These are phyloP conservation scores for Drosophila jambulina DNA, from an alignment of 1,140 invertebrate species.

Conservation along the genomic window DNA sequence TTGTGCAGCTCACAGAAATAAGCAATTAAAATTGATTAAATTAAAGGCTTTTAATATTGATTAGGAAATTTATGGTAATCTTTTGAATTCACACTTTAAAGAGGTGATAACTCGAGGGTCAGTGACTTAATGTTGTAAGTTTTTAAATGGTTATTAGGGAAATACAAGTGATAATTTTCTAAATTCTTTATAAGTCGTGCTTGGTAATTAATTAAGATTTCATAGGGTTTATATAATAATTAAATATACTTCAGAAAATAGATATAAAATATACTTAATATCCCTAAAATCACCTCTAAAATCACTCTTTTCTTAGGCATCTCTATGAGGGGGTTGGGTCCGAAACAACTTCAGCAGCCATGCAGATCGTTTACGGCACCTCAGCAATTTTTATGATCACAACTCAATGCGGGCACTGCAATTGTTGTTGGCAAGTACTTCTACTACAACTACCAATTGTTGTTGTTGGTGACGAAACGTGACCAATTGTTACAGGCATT, in stretches of 20 bases:
- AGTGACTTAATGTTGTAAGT: neutral
- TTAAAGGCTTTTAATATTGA: constrained; percentile 11
- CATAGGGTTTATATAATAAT: neutral
- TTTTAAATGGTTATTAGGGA: neutral
- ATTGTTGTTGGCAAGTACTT: constrained; percentile 40
- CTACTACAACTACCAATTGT: neutral
- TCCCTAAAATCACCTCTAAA: neutral
- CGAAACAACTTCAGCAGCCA: constrained; percentile 6
- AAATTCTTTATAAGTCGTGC: neutral
- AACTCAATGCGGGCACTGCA: constrained; percentile 57
- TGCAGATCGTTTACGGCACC: constrained; percentile 48
- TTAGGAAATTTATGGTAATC: neutral
- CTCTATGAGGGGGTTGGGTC: constrained; percentile 9
- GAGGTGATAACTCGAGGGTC: neutral
- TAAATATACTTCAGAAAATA: neutral
- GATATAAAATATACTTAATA: neutral
- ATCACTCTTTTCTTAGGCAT: constrained; percentile 21
- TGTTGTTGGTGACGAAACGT: constrained; percentile 69
- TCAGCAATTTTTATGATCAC: constrained; percentile 67
- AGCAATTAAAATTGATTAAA: constrained; percentile 5
- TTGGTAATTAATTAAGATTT: neutral
- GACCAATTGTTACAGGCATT: constrained; percentile 62
- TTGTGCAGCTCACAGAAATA: neutral
- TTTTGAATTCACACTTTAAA: neutral
- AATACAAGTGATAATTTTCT: neutral